Base-by-base conservation (phyloP, 2,888 invertebrate genomes). In the Chironomus riparius region DNA sequence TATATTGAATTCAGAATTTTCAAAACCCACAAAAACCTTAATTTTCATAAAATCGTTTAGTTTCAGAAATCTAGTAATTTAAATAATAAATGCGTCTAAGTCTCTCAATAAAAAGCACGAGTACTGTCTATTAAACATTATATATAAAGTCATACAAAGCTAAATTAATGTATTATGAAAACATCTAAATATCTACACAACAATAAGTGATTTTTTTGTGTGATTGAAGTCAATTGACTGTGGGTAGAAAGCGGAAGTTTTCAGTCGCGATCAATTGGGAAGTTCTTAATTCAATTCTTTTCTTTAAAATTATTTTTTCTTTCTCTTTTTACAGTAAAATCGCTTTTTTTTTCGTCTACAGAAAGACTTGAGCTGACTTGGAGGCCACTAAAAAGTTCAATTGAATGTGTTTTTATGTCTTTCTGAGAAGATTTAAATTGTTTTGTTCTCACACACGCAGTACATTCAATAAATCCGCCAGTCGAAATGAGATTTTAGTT, bases 201-300 rank as follows among this genome's bases (percentile, higher is more conserved):
- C 21, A 13, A 21, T 24, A 24, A 13, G 28, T 15, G 12, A 24
- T 28, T 28, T 68, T 68, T 28, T 38, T 68, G 24, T 38, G 68
- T 68, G 68, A 68, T 68, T 68, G 68, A 68, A 68, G 50, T 71
- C 71, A 71, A 71, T 71, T 71, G 71, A 71, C 47, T 71, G 71
- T 71, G 71, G 71, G 71, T 18, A 56, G 71, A 50, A 71, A 71
- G 47, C 71, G 71, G 71, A 71, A 71, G 47, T 47, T 47, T 47
- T 71, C 68, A 28, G 15, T 38, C 68, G 15, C 6, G 47, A 71
- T 71, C 71, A 71, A 71, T 71, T 71, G 71, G 71, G 56, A 56
- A 71, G 56, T 71, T 71, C 47, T 71, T 71, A 71, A 71, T 71
- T 71, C 71, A 71, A 71, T 71, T 71, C 65, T 65, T 65, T 24